phyloP scores from a whole-genome alignment of 2,888 invertebrate species.

The Torymus tubicola region DNA sequence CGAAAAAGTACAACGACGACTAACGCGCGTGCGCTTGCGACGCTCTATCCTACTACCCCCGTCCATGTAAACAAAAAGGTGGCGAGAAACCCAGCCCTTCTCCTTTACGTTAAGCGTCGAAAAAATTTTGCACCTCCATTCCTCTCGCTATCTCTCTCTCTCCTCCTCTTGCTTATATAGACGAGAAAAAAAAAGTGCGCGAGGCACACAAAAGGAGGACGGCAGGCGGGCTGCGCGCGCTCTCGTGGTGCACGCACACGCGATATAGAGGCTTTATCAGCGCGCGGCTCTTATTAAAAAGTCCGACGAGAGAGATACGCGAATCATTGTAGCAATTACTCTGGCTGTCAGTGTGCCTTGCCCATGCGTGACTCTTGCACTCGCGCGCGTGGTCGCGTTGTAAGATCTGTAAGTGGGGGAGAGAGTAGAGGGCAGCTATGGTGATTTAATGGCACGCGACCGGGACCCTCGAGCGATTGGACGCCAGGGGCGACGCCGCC shows the following conservation, averaged over 20 bases:
- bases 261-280: conserved; percentile 16
- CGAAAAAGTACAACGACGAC: neutral
- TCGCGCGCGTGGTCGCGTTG: conserved; percentile 13
- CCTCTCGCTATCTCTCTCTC: conserved; percentile 3
- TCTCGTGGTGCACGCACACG: conserved; percentile 11
- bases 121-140: conserved; percentile 31
- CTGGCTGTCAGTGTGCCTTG: conserved; percentile 34
- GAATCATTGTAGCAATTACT: conserved; percentile 56
- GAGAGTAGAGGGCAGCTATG: conserved; percentile 10
- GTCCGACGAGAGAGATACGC: conserved; percentile 29
- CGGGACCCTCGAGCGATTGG: neutral
- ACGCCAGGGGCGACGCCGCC: neutral
- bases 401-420: conserved; percentile 24
- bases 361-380: conserved; percentile 34
- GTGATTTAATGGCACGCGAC: conserved; percentile 51
- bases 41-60: neutral
- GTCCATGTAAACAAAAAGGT: conserved; percentile 23
- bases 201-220: neutral
- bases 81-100: neutral
- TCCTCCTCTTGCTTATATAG: too few relatives aligned
- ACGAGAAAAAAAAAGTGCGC: too few relatives aligned
- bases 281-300: conserved; percentile 27
- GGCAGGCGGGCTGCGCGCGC: neutral
- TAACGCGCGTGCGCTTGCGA: too few relatives aligned
- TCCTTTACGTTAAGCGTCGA: conserved; percentile 6